Base-by-base conservation (phyloP, 1,140 invertebrate genomes). In the Eumaeus atala region DNA sequence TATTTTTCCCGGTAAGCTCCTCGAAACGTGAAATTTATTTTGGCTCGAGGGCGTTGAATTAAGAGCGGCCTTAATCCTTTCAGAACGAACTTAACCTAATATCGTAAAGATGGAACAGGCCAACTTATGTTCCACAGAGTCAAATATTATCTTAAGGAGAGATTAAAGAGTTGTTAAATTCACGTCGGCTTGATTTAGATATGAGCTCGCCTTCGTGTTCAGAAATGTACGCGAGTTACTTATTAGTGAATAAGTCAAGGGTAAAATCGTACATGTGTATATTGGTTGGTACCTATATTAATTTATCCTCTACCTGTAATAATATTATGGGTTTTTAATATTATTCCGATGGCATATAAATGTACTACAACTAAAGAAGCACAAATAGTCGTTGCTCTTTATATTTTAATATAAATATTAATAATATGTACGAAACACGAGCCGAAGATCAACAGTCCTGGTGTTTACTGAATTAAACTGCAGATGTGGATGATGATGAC, bases 1-100 rank as follows among this genome's bases (percentile, higher is more conserved):
- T 79, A 77, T 85, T 85, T 85, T 85, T 83, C 79, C 72, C 79
- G 70, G 70, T 85, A 82, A 85, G 78, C 79, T 77, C 59, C 73
- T 74, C 65, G 66, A 82, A 77, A 69, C 77, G 72, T 82, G 76
- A 82, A 85, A 83, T 83, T 85, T 85, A 85, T 83, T 78, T 78
- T 70, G 62, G 77, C 79, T 77, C 77, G 70, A 66, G 70, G 76
- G 79, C 82, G 74, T 65, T 60, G 73, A 74, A 82, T 84, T 83
- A 83, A 84, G 76, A 75, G 64, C 76, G 65, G 67, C 59, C 72
- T 84, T 86, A 86, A 86, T 86, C 80, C 79, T 83, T 86, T 81
- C 66, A 66, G 70, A 76, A 68, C 69, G 71, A 82, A 86, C 67
- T 81, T 83, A 82, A 80, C 74, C 77, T 77, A 80, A 83, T 84